Percentiles rank a stretch among this genome's conserved stretches.
These are phyloP conservation scores for Deilephila porcellus DNA, from an alignment of 2,888 invertebrate species.

Conservation along the genomic window DNA sequence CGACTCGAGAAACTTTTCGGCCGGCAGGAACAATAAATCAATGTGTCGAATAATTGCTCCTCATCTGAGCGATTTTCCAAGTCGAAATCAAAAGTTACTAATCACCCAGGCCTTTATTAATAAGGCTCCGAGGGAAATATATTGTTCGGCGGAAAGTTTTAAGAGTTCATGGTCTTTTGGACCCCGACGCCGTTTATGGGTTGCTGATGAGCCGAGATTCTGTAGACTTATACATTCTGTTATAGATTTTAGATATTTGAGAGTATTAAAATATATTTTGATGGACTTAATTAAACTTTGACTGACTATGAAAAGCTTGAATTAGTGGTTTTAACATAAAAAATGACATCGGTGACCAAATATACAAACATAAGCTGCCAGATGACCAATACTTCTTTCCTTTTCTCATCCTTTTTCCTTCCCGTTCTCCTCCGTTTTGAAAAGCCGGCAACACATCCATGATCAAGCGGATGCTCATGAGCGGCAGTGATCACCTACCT, in stretches of 20 bases:
- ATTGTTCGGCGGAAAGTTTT: conserved; percentile 38
- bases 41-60: conserved; percentile 82
- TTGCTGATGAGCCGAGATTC: conserved; percentile 25
- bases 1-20: conserved; percentile 42
- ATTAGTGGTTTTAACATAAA: too few species aligned
- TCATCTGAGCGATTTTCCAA: conserved; percentile 66
- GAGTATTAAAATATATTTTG: neutral
- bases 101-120: conserved; percentile 77
- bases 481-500: too few species aligned
- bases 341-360: too few species aligned
- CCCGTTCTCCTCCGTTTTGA: too few species aligned
- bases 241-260: conserved; percentile 7
- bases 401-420: too few species aligned
- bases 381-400: too few species aligned
- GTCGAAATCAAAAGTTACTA: conserved; percentile 79
- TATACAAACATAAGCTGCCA: too few species aligned
- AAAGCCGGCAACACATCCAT: too few species aligned
- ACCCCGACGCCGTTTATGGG: conserved; percentile 31
- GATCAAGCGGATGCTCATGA: too few species aligned
- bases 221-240: neutral
- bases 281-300: neutral
- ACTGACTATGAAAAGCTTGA: too few species aligned
- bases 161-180: conserved; percentile 36
- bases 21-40: conserved; percentile 79
- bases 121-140: conserved; percentile 54